A percentile compares a stretch with the other conserved stretches of the same genome.
These are phyloP conservation scores for Neomorphus geoffroyi DNA, from an alignment of 2,797 vertebrate species.

Conservation along the genomic window DNA sequence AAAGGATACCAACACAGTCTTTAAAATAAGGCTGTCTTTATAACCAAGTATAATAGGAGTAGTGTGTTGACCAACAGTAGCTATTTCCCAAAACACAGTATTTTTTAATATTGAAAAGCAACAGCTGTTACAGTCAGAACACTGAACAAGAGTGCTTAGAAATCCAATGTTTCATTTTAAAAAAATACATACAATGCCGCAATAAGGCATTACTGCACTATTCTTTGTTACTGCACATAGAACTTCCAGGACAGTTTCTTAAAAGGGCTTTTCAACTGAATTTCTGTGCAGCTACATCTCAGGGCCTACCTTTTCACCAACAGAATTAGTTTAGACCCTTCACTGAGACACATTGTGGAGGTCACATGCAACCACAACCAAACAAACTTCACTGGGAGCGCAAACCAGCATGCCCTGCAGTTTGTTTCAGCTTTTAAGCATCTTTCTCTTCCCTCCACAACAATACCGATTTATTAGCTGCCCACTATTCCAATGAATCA, in stretches of 20 bases:
- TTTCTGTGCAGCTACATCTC: rapidly evolving
- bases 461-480: not conserved
- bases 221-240: not conserved
- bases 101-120: constrained; percentile 39
- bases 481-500: not conserved
- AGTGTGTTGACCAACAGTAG: constrained; percentile 8
- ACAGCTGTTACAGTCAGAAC: constrained; percentile 39
- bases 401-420: not conserved
- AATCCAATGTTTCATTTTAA: not conserved
- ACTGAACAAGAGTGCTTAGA: not conserved
- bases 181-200: not conserved
- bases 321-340: not conserved
- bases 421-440: not conserved
- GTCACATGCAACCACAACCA: not conserved
- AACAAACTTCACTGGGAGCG: not conserved
- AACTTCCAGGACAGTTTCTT: not conserved
- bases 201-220: not conserved
- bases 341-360: rapidly evolving
- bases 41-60: not conserved
- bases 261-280: not conserved
- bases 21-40: constrained; percentile 5
- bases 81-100: not conserved
- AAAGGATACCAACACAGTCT: not conserved
- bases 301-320: not conserved
- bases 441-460: not conserved